These are phyloP conservation scores for Aptenodytes forsteri DNA, from an alignment of 2,113 vertebrate genomes.

Conservation along the genomic window DNA sequence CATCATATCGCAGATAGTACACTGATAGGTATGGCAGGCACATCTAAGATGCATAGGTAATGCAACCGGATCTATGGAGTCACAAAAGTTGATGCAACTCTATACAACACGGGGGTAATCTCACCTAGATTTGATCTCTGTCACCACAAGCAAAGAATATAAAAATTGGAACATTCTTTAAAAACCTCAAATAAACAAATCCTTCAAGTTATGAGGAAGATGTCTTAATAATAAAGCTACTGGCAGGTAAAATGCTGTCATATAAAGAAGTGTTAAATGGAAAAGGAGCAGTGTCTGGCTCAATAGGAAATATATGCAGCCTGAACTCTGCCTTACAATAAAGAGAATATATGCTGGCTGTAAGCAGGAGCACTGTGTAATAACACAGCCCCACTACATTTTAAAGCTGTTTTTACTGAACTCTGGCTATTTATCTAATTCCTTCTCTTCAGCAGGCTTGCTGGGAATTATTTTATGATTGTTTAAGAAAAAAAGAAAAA, in stretches of 20 bases:
- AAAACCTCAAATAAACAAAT: conserved; percentile 3
- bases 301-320: conserved; percentile 29
- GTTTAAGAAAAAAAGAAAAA: neutral
- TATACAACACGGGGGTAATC: neutral
- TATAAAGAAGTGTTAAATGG: conserved; percentile 27
- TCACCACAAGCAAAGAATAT: neutral
- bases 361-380: conserved; percentile 7
- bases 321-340: conserved; percentile 40
- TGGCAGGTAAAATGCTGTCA: neutral
- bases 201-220: neutral
- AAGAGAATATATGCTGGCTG: conserved; percentile 38
- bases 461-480: neutral
- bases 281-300: neutral
- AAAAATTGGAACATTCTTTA: neutral
- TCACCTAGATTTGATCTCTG: neutral
- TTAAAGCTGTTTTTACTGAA: conserved; percentile 58
- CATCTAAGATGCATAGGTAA: neutral
- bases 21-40: neutral
- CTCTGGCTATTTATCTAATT: conserved; percentile 46
- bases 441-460: neutral
- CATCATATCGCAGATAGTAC: neutral
- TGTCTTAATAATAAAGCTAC: conserved; percentile 15
- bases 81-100: neutral
- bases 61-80: neutral
- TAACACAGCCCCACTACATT: conserved; percentile 18